Evolutionary conservation across 2,113 vertebrate genomes (phyloP).

Genomic region (Mesembrinibis cayennensis): DNA sequence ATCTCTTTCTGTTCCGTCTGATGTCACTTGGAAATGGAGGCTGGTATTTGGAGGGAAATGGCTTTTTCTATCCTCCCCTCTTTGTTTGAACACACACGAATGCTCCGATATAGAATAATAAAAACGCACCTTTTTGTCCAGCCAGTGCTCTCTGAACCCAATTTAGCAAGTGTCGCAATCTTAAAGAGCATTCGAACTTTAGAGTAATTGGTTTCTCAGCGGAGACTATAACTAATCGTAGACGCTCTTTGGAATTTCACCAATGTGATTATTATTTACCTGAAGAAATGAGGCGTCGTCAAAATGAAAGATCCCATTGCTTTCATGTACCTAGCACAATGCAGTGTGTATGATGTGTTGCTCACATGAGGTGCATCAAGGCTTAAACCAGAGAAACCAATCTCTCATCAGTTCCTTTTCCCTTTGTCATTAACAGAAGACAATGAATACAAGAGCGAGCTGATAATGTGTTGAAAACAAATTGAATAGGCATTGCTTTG

Average conservation of each 20-base stretch:
- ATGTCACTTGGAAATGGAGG: neutral
- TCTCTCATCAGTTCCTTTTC: neutral
- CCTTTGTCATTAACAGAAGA: neutral
- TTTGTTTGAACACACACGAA: neutral
- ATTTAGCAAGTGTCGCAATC: neutral
- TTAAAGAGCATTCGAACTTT: neutral
- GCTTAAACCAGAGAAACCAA: neutral
- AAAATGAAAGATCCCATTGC: neutral
- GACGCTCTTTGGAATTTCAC: neutral
- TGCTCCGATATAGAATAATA: neutral
- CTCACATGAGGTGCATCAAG: neutral
- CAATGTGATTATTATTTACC: slow-evolving; percentile 25
- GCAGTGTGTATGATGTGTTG: neutral
- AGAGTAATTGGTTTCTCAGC: slow-evolving; percentile 45
- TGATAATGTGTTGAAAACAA: slow-evolving; percentile 1
- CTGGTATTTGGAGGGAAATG: neutral
- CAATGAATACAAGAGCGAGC: neutral
- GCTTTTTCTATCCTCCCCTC: neutral
- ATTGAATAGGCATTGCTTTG: neutral
- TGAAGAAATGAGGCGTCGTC: accelerated
- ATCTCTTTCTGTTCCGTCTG: neutral
- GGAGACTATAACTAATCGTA: neutral
- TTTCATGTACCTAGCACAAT: neutral
- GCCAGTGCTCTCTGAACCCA: slow-evolving; percentile 18
- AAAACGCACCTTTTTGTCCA: neutral